Evolutionary conservation across 1,140 invertebrate species (phyloP), one percentile per base, ranked within the genome.

Genomic region (Rhopalosiphum maidis): DNA sequence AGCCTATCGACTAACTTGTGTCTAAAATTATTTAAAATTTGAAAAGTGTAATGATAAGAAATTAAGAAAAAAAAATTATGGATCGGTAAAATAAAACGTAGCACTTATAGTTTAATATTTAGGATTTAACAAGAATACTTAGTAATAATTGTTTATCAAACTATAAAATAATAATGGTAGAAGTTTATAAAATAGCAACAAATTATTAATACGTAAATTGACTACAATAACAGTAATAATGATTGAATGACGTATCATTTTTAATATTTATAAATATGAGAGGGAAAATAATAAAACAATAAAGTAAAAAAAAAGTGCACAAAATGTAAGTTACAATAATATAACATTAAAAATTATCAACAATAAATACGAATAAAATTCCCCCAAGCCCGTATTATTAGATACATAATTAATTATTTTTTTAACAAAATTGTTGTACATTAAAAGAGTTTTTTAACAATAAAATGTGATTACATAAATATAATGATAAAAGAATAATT

Each of bases 401-500:
- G n/a, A 54, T 89, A 89, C n/a, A 55, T 89, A 51, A 22, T 21
- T 77, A 43, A 77, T 68, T 43, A 91, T 55, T 90, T 77, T 91
- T 46, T 54, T 77, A 68, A 68, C 89, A 90, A 43, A 91, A 77
- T 35, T 91, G 41, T 46, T 46, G 43, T 43, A 90, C 23, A 60
- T 60, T 90, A 48, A 43, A 82, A 92, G n/a, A 92, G 6, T 35
- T 92, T 82, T 83, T 48, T 48, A 91, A 77, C 46, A 91, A 82
- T 48, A 35, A 83, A 83, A 82, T 35, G 77, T 48, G 23, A 68
- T 43, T 83, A 83, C 23, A 92, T 85, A 25, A 83, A 85, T 51
- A 85, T 85, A 92, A 92, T 83, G 55, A 85, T 93, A 54, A 86
- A 93, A 54, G 48, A 41, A 55, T 41, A 55, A 55, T 90, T 55